Base-by-base conservation (phyloP, 2,113 vertebrate genomes). In the Elaphurus davidianus region DNA sequence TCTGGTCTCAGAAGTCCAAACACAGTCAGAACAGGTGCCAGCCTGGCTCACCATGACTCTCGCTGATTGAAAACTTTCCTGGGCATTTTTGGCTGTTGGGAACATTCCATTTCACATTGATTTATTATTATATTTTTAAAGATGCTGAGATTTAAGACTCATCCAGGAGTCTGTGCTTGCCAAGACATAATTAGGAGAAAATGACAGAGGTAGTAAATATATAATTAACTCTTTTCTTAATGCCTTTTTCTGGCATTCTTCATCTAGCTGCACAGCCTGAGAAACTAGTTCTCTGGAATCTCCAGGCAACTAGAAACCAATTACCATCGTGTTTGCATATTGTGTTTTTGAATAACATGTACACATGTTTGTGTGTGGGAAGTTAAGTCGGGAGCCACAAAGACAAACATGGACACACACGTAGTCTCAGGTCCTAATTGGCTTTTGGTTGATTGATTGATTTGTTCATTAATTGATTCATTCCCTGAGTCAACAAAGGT, bases 101-200 rank as follows among this genome's bases (percentile, higher is more conserved):
- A 96, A n/a, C 67, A 33, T 93, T 97, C 83, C 90, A 85, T 96
- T 95, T 97, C 91, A 55, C 84, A 92, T 64, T 96, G 96, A 97
- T 93, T 97, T 97, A 97, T 98, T 97, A 93, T 96, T 94, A 94
- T 89, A 95, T 90, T 94, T 98, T 96, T 87, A 96, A 98, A 98
- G 97, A 96, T 91, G 74, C 33, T 43, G 94, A 98, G 96, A 97
- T 97, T 98, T 96, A 98, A 98, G 97, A 93, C 97, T 95, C 95
- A 90, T 97, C 94, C 93, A 98, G 96, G 97, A 97, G 62, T 55
- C 83, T 87, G 45, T 76, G 40, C 97, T 98, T 93, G 96, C 97
- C 98, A 98, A 98, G 97, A 97, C 89, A 81, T 98, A 98, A 98
- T 98, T 98, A 98, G 94, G 89, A 97, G 95, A 98, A 98, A 97